Base-by-base conservation (phyloP, 2,888 invertebrate genomes). In the Rhopalosiphum nymphaeae region DNA sequence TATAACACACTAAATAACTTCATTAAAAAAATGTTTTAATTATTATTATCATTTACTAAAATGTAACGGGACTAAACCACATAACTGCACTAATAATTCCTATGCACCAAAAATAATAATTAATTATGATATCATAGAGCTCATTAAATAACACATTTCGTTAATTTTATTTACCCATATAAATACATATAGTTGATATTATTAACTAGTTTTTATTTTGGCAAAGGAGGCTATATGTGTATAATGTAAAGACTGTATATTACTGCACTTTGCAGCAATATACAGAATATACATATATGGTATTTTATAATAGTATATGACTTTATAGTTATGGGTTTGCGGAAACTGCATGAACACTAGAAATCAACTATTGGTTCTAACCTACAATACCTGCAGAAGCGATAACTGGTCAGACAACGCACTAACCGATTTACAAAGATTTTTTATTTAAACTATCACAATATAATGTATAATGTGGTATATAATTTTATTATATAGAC, bases 281-380 rank as follows among this genome's bases (percentile, higher is more conserved):
- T 78, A 67, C 21, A 56, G 29, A 29, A 78, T 36, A 78, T 21
- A 56, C 42, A 29, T 53, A 4, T 91, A 84, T 85, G 42, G 56
- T 84, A 84, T 29, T 84, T 7, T 67, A 89, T 42, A 46, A 26
- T 36, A 61, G 44, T 90, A 78, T 78, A 67, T 67, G n/a, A 91
- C 46, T 91, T 67, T 78, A 85, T 53, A 56, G 84, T 84, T 84
- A 56, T 91, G 29, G 91, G 9, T 84, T 84, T 56, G n/a, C 53
- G 78, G 91, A 90, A 91, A 16, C 84, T 29, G 21, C 21, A 21
- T 16, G 53, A 26, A 53, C 36, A 44, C 56, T 91, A 85, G 29
- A 91, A 91, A 85, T 91, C 49, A 85, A 91, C 91, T 91, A 53
- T 89, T 16, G 84, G 90, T 84, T 89, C 42, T 91, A 78, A 84